Base-by-base conservation (phyloP, 2,888 invertebrate species). In the Apamea sordens region DNA sequence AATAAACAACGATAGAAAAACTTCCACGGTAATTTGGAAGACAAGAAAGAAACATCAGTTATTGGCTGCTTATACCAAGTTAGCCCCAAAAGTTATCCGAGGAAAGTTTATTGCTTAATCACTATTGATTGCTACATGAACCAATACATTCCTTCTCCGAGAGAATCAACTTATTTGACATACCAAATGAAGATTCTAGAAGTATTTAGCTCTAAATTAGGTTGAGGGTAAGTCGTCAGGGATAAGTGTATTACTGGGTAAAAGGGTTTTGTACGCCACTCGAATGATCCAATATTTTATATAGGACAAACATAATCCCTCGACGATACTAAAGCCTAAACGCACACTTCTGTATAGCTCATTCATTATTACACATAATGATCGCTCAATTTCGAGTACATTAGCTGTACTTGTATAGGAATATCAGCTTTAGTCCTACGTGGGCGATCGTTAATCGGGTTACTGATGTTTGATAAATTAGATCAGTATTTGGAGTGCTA, bases 231-330 rank as follows among this genome's bases (percentile, higher is more conserved):
- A 50, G 8, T 65, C 28, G 18, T 6, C 7, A 65, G 36, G 36
- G 64, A 56, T 47, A 79, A 73, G 28, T 50, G 32, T 73, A 73
- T 50, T 73, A 50, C 28, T 21, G 47, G n/a, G 36, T 41, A 69
- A 64, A 73, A 73, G 64, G 44, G 73, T 36, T 44, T 53, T 79
- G 53, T 64, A 28, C 44, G 53, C 47, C 68, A 70, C 67, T 68
- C 53, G 36, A 64, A 73, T 59, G n/a, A 77, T 70, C 68, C 70
- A 79, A 81, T 84, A 84, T 77, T 76, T 85, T 82, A 79, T 76
- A 76, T 73, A 69, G 76, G 21, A 79, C 76, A 76, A 73, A 84
- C 73, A 77, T 82, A 85, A 77, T 79, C 73, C 75, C 74, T 77
- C 50, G 61, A 73, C 68, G 73, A 68, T 56, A 76, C n/a, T 73